Evolutionary conservation across 2,797 vertebrate genomes (phyloP), one percentile per base, ranked within the genome.

Genomic region (Sebastes goodei): DNA sequence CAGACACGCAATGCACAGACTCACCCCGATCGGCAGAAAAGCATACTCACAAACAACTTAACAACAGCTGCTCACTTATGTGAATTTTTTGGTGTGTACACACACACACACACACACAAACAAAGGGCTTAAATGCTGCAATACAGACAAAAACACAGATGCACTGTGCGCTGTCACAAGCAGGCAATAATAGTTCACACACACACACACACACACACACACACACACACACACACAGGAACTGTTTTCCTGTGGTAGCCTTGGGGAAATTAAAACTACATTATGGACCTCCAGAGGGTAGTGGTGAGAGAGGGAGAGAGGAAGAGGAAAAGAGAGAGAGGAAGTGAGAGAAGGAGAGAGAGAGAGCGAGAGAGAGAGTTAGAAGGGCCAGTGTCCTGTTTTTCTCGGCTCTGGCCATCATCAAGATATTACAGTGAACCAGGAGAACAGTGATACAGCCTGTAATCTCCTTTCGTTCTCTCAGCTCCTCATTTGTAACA

Each of bases 191-290:
- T 82, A 88, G 88, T 86, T 81, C 81, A 81, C 86, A 61, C 78
- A 82, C 85, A 86, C 63, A 23, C 23, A 23, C 23, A 23, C 23
- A 23, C 23, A 23, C 23, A 23, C 23, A 23, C 23, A 23, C 23
- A 23, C 23, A 23, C 23, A 23, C 23, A 61, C 84, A 86, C 85
- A 86, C 63, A 83, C 74, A 88, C 81, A 87, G 80, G 90, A 94
- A 93, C 94, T 96, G 95, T 96, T 96, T 96, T 96, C 95, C 95
- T 95, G 94, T 92, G 90, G 82, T 84, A 91, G 94, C 96, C 95
- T 94, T 95, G 89, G 96, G 95, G 95, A 96, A 96, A 96, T 96
- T 96, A 96, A 96, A 96, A 95, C 94, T 95, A 96, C 95, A 96
- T 96, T 96, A 96, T 94, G 93, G 93, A 95, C 92, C 96, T 95